Evolutionary conservation across 37 sponge, comb jelly and placozoan genomes (phyloP).

Genomic region (Geodia barretti): DNA sequence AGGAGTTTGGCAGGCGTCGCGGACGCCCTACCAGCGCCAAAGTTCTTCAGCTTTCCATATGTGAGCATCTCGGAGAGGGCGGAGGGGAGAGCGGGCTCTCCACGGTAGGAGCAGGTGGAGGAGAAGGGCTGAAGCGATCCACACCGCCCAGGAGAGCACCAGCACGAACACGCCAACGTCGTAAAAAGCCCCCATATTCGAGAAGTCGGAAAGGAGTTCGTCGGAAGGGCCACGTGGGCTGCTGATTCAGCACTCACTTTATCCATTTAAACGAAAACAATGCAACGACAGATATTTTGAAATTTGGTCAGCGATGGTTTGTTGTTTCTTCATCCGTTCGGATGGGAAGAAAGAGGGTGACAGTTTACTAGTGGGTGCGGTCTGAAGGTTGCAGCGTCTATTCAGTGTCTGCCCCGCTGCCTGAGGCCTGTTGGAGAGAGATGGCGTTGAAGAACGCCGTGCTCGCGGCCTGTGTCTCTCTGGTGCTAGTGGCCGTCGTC

Average conservation of each 20-base stretch:
- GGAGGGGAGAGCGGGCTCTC: slow-evolving; percentile 13
- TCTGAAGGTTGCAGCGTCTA: no score
- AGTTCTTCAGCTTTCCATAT: slow-evolving; percentile 44
- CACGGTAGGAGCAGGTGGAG: slow-evolving; percentile 10
- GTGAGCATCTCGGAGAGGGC: slow-evolving; percentile 15
- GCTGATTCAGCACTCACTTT: not conserved
- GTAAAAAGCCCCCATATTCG: no score
- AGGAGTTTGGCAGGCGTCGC: no score
- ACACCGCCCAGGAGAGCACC: slow-evolving; percentile 16
- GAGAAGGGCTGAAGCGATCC: slow-evolving; percentile 33
- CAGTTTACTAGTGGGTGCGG: no score
- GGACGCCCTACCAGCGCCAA: no score
- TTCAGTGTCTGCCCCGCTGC: no score
- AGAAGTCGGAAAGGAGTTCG: no score
- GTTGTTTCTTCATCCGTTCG: no score
- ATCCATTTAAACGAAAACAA: not conserved
- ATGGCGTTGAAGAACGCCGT: not conserved
- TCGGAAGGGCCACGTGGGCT: not conserved
- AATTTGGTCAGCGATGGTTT: no score
- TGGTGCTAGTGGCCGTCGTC: not conserved
- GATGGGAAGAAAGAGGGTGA: no score
- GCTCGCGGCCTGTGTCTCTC: not conserved
- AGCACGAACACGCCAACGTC: not conserved
- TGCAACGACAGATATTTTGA: no score
- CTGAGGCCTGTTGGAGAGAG: no score